phyloP scores from a whole-genome alignment of 2,888 invertebrate genomes.

The Oasisia sp. region DNA sequence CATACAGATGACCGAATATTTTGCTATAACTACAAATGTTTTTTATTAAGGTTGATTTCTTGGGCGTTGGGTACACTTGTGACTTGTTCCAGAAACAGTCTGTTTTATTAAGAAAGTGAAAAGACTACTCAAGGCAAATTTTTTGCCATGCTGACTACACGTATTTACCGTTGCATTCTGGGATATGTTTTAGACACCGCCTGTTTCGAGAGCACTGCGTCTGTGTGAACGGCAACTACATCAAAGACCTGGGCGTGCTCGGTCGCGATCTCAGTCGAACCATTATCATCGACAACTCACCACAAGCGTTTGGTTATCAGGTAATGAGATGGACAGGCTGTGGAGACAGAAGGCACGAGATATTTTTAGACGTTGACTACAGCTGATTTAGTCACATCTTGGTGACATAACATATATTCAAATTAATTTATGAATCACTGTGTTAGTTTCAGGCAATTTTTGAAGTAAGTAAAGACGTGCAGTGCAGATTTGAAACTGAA shows the following conservation, averaged over 20 bases:
- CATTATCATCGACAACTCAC: constrained; percentile 88
- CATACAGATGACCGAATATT: not conserved
- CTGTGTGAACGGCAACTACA: constrained; percentile 94
- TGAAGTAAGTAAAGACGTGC: too few relatives aligned
- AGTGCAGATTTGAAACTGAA: not conserved
- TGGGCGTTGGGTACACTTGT: not conserved
- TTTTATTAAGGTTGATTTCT: not conserved
- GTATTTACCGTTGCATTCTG: too few relatives aligned
- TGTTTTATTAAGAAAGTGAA: not conserved
- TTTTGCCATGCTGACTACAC: too few relatives aligned
- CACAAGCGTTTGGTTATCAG: constrained; percentile 92
- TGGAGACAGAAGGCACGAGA: too few relatives aligned
- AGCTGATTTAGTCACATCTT: too few relatives aligned
- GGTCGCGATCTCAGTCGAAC: constrained; percentile 90
- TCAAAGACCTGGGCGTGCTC: constrained; percentile 92
- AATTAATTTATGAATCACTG: too few relatives aligned
- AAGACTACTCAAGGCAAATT: not conserved
- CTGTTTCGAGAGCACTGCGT: constrained; percentile 95
- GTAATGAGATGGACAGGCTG: constrained; percentile 63
- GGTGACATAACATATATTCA: too few relatives aligned
- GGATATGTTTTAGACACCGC: constrained; percentile 71
- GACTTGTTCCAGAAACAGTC: not conserved
- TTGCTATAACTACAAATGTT: too few relatives aligned
- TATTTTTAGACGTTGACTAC: too few relatives aligned
- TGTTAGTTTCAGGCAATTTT: too few relatives aligned